These are phyloP conservation scores for Gymnarchus niloticus DNA, from an alignment of 2,113 vertebrate genomes.

Conservation along the genomic window DNA sequence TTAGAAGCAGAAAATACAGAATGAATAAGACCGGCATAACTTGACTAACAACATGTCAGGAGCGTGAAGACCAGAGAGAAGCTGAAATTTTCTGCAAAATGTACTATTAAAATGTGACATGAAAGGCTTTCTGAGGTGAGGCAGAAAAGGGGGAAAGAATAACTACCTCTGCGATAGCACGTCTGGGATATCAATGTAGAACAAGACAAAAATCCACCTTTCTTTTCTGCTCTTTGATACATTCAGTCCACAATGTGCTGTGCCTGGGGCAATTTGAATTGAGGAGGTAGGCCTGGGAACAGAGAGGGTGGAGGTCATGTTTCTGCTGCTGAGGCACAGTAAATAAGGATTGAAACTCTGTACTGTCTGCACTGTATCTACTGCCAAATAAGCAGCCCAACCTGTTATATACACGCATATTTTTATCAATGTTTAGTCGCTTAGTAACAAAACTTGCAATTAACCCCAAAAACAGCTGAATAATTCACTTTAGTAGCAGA, in stretches of 20 bases:
- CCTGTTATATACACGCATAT: not conserved
- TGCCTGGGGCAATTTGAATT: conserved; percentile 14
- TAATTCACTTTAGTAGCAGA: too few species aligned
- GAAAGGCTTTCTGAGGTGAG: not conserved
- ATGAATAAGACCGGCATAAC: not conserved
- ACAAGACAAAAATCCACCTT: not conserved
- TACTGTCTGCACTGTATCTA: not conserved
- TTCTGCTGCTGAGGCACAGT: not conserved
- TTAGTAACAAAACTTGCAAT: too few species aligned
- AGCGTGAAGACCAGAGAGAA: not conserved
- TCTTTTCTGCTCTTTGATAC: not conserved
- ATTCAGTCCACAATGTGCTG: not conserved
- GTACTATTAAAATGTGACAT: not conserved
- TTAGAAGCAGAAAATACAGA: not conserved
- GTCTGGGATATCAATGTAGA: not conserved
- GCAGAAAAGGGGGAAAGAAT: not conserved
- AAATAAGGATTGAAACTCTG: not conserved
- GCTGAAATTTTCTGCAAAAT: not conserved
- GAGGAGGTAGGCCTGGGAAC: not conserved
- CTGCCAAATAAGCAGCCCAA: not conserved
- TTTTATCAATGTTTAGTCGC: not conserved
- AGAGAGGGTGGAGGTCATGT: not conserved
- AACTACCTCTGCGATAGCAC: not conserved
- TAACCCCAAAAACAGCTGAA: not conserved
- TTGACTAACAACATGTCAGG: not conserved